Conservation (phyloP, 1,140 invertebrate species). For the Achroia grisella region DNA sequence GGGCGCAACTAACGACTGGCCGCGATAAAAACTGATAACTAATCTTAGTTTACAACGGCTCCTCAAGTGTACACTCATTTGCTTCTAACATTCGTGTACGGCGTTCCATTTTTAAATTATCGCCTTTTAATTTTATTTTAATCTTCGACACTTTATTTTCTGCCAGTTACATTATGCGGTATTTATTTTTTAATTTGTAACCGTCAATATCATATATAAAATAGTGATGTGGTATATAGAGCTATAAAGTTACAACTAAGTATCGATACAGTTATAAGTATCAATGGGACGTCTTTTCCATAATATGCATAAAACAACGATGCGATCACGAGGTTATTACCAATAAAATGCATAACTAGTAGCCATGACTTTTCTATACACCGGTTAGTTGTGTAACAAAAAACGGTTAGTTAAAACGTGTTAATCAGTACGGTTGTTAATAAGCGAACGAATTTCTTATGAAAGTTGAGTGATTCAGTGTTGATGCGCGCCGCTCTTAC, state of each 20-base stretch:
- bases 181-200: slow-evolving; percentile 1
- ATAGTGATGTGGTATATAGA: not conserved
- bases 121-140: slow-evolving; percentile 14
- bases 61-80: slow-evolving; percentile 46
- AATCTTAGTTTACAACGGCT: slow-evolving; percentile 57
- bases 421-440: slow-evolving; percentile 38
- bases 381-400: slow-evolving; percentile 24
- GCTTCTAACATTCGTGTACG: slow-evolving; percentile 33
- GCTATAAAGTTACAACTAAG: not conserved
- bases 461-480: slow-evolving; percentile 54
- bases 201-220: not conserved
- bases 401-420: slow-evolving; percentile 27
- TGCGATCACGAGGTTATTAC: too few relatives aligned
- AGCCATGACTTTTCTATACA: slow-evolving; percentile 19
- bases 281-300: too few relatives aligned
- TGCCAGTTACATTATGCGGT: not conserved
- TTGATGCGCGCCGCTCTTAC: slow-evolving; percentile 31
- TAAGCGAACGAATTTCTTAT: slow-evolving; percentile 35
- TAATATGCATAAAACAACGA: too few relatives aligned
- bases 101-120: slow-evolving; percentile 7
- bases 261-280: not conserved
- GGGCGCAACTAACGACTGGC: slow-evolving; percentile 57
- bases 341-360: slow-evolving; percentile 11
- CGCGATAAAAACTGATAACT: slow-evolving; percentile 62
- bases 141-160: not conserved